Conservation (phyloP, 2,888 invertebrate species). For the Temnothorax unifasciatus region DNA sequence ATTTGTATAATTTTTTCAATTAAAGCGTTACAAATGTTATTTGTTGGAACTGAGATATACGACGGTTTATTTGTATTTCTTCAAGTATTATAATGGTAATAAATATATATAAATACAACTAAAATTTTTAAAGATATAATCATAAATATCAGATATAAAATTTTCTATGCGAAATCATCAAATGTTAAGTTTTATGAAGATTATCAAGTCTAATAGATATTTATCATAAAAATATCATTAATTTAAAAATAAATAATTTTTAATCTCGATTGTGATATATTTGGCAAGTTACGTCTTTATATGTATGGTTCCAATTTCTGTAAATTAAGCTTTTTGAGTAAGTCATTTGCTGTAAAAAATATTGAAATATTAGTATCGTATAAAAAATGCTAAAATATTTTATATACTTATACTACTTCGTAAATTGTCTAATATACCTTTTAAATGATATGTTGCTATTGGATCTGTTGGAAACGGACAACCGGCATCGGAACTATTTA, state of each 20-base stretch:
- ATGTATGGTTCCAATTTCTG: constrained; percentile 65
- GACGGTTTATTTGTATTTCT: constrained; percentile 62
- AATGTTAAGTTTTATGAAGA: background rate
- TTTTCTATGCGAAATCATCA: background rate
- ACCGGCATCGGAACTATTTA: constrained; percentile 72
- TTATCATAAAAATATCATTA: constrained; percentile 40
- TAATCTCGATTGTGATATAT: background rate
- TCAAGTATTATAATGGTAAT: constrained; percentile 51
- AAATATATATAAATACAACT: constrained; percentile 41
- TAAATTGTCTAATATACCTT: constrained; percentile 70
- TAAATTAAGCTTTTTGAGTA: constrained; percentile 71
- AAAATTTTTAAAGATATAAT: constrained; percentile 51
- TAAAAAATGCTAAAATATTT: background rate
- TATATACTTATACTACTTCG: constrained; percentile 6
- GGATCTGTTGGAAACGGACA: constrained; percentile 82
- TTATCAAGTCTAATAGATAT: constrained; percentile 56
- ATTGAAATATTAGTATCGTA: constrained; percentile 30
- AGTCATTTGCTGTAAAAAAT: constrained; percentile 70
- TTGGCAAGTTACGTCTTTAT: constrained; percentile 49
- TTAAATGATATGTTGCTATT: constrained; percentile 75
- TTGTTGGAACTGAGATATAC: constrained; percentile 47
- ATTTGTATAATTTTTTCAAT: constrained; percentile 43
- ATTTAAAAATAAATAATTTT: background rate
- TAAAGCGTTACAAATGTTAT: constrained; percentile 51
- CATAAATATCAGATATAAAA: background rate